Conservation (phyloP, 37 sponge, comb jelly and placozoan species). For the Cliona cf. orientalis region DNA sequence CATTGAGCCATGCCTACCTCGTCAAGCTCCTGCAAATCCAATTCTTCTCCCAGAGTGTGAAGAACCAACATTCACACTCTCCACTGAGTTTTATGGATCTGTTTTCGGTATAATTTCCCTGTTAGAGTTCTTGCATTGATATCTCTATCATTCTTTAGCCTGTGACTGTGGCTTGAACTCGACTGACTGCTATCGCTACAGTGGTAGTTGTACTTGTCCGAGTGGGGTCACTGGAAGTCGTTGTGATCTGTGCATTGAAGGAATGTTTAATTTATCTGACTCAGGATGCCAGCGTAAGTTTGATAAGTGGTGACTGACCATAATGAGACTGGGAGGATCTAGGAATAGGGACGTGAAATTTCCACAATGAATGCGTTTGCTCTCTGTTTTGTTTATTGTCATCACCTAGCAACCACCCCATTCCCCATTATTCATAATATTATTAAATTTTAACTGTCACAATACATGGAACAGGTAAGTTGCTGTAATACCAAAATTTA, state of each 20-base stretch:
- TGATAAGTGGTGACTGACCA: too few relatives aligned
- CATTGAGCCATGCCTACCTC: constrained; percentile 37
- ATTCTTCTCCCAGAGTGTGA: neutral
- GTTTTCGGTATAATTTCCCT: constrained; percentile 45
- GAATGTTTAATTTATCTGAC: constrained; percentile 52
- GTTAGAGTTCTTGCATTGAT: neutral
- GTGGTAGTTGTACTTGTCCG: constrained; percentile 22
- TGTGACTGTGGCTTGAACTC: constrained; percentile 2
- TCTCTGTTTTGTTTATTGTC: too few relatives aligned
- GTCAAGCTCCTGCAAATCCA: neutral
- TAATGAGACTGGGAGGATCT: too few relatives aligned
- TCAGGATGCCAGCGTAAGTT: constrained; percentile 26
- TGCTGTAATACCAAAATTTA: too few relatives aligned
- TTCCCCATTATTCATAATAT: too few relatives aligned
- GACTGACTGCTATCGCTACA: neutral
- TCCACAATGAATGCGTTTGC: too few relatives aligned
- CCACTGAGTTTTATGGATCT: constrained; percentile 67
- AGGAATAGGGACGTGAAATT: too few relatives aligned
- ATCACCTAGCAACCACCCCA: too few relatives aligned
- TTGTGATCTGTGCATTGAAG: constrained; percentile 65
- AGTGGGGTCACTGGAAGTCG: constrained; percentile 48
- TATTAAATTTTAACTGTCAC: too few relatives aligned
- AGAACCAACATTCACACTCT: constrained; percentile 47
- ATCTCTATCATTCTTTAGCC: constrained; percentile 15
- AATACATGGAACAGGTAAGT: too few relatives aligned